Conservation (phyloP, 2,113 vertebrate genomes). For the Heliornis fulica region DNA sequence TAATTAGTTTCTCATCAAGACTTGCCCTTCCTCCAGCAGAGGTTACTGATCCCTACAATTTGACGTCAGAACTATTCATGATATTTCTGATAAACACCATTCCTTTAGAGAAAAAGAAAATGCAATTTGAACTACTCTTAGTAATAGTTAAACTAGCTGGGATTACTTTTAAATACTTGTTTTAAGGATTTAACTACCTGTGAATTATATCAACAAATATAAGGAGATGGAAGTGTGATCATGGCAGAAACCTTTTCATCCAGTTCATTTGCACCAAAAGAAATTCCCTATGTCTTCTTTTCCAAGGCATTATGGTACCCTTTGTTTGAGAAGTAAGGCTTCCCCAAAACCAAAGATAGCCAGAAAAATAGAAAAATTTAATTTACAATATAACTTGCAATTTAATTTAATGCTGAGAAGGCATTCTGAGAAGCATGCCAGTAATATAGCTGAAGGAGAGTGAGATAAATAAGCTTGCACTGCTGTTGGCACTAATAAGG, state of each 20-base stretch:
- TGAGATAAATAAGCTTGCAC: slow-evolving; percentile 17
- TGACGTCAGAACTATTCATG: not conserved
- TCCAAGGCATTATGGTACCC: not conserved
- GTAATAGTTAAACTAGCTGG: not conserved
- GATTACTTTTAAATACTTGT: not conserved
- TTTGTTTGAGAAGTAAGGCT: not conserved
- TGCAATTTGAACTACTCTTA: not conserved
- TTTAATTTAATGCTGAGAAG: slow-evolving; percentile 29
- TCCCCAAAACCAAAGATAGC: not conserved
- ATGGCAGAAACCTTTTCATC: not conserved
- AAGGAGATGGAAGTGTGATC: not conserved
- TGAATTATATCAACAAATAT: not conserved
- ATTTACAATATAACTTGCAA: not conserved
- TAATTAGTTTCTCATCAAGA: not conserved
- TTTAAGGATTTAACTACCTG: not conserved
- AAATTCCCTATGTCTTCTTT: not conserved
- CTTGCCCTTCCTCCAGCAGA: not conserved
- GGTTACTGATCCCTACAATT: not conserved
- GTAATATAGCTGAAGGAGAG: not conserved
- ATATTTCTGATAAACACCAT: not conserved
- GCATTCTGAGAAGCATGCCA: not conserved
- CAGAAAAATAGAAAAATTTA: not conserved
- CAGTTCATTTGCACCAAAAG: not conserved
- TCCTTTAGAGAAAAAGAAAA: not conserved
- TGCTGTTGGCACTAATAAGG: not conserved